Conservation (phyloP, 2,797 vertebrate genomes). For the Morelia viridis region DNA sequence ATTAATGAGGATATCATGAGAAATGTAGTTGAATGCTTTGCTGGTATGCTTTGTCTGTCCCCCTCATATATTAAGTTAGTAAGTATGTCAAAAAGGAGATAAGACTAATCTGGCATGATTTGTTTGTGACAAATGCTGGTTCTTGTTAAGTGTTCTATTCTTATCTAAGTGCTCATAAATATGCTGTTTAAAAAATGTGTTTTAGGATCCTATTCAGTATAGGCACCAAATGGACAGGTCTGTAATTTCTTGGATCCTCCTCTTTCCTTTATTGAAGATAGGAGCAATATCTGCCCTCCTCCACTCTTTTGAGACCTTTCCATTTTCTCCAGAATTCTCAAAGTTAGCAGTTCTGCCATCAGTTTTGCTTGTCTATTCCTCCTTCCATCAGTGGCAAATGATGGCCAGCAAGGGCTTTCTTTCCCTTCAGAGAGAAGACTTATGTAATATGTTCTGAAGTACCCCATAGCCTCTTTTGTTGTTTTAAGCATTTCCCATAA, state of each 20-base stretch:
- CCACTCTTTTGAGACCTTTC: background rate
- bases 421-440: background rate
- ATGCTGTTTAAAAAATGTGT: background rate
- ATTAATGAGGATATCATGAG: background rate
- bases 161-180: background rate
- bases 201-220: background rate
- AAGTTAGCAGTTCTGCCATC: background rate
- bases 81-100: background rate
- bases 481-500: background rate
- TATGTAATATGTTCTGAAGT: background rate
- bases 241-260: background rate
- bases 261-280: background rate
- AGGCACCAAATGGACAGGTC: background rate
- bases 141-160: background rate
- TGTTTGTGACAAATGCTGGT: background rate
- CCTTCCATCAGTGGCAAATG: background rate
- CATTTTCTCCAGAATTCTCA: background rate
- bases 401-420: background rate
- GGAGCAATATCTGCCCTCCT: background rate
- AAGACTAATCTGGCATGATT: background rate
- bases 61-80: background rate
- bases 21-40: background rate
- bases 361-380: background rate
- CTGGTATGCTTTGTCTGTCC: background rate
- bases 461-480: background rate